Evolutionary conservation across 2,888 invertebrate species (phyloP), one percentile per base, ranked within the genome.

Genomic region (Griposia aprilina): DNA sequence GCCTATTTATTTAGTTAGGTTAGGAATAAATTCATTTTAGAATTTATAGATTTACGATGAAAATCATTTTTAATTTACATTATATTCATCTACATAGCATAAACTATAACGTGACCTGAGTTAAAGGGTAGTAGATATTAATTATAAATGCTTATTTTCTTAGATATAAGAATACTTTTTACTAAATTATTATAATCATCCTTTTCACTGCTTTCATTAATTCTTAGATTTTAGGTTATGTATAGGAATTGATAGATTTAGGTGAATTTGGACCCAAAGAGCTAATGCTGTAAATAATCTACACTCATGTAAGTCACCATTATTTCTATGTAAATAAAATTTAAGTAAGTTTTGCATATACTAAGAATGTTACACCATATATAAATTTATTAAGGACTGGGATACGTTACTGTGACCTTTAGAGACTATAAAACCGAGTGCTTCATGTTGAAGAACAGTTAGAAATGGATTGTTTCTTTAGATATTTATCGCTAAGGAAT

Each of bases 241-340:
- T 80, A 69, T 86, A 88, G 83, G 81, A 83, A 86, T 83, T 87
- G 78, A 81, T 89, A 87, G 74, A 67, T 75, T 84, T 86, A 89
- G 81, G 81, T 82, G 48, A 89, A 89, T 81, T 84, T 82, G 90
- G 89, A 89, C 80, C 89, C 86, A 89, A 89, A 84, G 80, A 84
- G 67, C 80, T 80, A 72, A 81, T 62, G 78, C 79, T 89, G 89
- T 89, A 89, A 82, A 89, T 88, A 89, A 70, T 52, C 36, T 71
- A 70, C 59, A 82, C 74, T 80, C 66, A 59, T 80, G 55, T 88
- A 83, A 78, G 60, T 86, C 65, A 86, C 45, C 72, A 79, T 81
- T 60, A 26, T 62, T 55, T 79, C 66, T 67, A 45, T 83, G 76
- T 88, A 83, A 80, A 85, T 89, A 82, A 66, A 74, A 83, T 75